These are phyloP conservation scores for Synanceia verrucosa DNA, from an alignment of 2,797 vertebrate species.

Conservation along the genomic window DNA sequence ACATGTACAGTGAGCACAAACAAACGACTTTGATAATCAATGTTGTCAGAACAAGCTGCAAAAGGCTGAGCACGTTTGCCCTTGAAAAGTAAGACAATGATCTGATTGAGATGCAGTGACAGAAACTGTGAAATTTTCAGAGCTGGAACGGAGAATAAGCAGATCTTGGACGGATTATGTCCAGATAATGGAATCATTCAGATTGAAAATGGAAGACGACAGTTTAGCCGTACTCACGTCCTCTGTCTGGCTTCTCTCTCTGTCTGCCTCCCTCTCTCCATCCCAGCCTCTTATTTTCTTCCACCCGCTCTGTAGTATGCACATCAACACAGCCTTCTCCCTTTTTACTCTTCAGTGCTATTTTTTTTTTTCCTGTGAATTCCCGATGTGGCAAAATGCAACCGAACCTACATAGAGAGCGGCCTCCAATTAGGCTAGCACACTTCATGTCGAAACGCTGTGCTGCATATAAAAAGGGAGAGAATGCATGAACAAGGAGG, in stretches of 20 bases:
- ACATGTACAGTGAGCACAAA: constrained; percentile 8
- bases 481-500: constrained; percentile 60
- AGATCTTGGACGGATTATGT: constrained; percentile 72
- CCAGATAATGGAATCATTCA: constrained; percentile 76
- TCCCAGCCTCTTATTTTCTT: constrained; percentile 27
- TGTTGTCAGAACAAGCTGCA: constrained; percentile 18
- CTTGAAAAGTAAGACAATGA: constrained; percentile 68
- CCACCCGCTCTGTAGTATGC: constrained; percentile 6
- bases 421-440: constrained; percentile 71
- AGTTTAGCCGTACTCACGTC: constrained; percentile 61
- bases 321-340: constrained; percentile 19
- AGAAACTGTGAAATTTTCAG: constrained; percentile 57
- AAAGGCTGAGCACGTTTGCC: constrained; percentile 34
- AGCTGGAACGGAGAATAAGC: constrained; percentile 60
- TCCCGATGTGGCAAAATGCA: constrained; percentile 58
- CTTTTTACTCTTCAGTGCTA: constrained; percentile 29
- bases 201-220: constrained; percentile 70
- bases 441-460: constrained; percentile 57
- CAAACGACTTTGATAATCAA: constrained; percentile 33
- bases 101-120: constrained; percentile 71
- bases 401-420: constrained; percentile 70
- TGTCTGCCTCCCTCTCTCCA: constrained; percentile 4
- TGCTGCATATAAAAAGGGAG: constrained; percentile 56
- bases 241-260: constrained; percentile 31
- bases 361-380: constrained; percentile 63